phyloP scores from a whole-genome alignment of 2,797 vertebrate species.

The Pelodytes ibericus region DNA sequence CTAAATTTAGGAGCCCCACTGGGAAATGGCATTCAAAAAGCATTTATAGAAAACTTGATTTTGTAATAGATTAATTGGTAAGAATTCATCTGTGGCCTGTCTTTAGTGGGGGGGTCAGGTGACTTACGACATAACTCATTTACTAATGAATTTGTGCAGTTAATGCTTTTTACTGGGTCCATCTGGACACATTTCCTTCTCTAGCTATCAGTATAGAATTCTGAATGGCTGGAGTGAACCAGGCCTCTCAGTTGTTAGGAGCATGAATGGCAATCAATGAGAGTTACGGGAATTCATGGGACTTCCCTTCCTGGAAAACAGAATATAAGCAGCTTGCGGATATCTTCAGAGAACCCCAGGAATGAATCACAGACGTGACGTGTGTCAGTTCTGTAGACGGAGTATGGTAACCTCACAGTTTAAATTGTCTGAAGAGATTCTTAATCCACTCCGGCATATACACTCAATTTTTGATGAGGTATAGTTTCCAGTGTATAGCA shows the following conservation, averaged over 20 bases:
- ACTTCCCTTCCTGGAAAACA: slow-evolving; percentile 39
- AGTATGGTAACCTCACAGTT: no score
- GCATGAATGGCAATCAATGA: slow-evolving; percentile 41
- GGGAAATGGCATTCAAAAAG: background rate
- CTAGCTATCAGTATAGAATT: slow-evolving; percentile 19
- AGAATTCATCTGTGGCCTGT: background rate
- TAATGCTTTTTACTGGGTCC: background rate
- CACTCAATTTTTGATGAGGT: no score
- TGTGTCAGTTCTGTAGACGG: background rate
- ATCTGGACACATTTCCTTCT: slow-evolving; percentile 27
- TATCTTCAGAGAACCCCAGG: slow-evolving; percentile 1
- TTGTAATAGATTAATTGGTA: background rate
- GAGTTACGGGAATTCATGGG: slow-evolving; percentile 42
- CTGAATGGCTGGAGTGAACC: slow-evolving; percentile 4
- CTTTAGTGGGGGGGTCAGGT: background rate
- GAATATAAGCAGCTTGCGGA: slow-evolving; percentile 23
- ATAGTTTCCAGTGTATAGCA: no score
- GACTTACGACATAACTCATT: background rate
- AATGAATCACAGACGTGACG: slow-evolving; percentile 14
- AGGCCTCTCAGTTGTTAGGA: background rate
- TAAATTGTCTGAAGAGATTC: no score
- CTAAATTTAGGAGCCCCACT: background rate
- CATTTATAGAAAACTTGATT: background rate
- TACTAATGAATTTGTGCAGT: slow-evolving; percentile 2
- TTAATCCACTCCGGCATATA: no score